Base-by-base conservation (phyloP, 2,888 invertebrate genomes). In the Leucophenga maculata region DNA sequence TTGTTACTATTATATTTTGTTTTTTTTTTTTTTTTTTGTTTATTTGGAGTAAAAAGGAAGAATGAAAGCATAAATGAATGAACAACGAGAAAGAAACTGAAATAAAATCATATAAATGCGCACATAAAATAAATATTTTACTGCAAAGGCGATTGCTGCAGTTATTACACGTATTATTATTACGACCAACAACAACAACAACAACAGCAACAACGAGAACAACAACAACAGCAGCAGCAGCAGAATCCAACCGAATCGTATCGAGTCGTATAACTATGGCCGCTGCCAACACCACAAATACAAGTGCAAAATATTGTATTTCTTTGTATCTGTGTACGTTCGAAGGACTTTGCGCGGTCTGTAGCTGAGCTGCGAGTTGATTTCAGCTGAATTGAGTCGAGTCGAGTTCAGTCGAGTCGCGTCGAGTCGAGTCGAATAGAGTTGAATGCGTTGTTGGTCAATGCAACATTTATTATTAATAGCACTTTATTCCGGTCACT, bases 391-490 rank as follows among this genome's bases (percentile, higher is more conserved):
- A 57, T 59, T 64, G 57, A 22, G n/a, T 67, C 20, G 20, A 54
- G 62, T 76, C 69, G 69, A 67, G 69, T 71, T 70, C 14, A 22
- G 54, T 13, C 57, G 20, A 31, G 59, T n/a, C 48, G 44, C 8
- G 11, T 64, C 44, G 66, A n/a, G 60, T n/a, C 67, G 54, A 57
- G 39, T 72, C 32, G 54, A 31, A 57, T 57, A 62, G 59, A 22
- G 31, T 55, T 68, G 66, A 54, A 46, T 55, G 57, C 69, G 59
- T 68, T 22, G 55, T 62, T 72, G 73, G 68, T 72, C 74, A 76
- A 67, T 76, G 82, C 76, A 70, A 76, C 85, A 84, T 84, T 85
- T 83, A 84, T 84, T 82, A 82, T 83, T 82, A 85, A 85, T 83
- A 77, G 78, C 78, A 69, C 75, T 82, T 78, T 77, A 77, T 82